Conservation (phyloP, 37 sponge, comb jelly and placozoan genomes). For the Chondrilla cf. caribensis region DNA sequence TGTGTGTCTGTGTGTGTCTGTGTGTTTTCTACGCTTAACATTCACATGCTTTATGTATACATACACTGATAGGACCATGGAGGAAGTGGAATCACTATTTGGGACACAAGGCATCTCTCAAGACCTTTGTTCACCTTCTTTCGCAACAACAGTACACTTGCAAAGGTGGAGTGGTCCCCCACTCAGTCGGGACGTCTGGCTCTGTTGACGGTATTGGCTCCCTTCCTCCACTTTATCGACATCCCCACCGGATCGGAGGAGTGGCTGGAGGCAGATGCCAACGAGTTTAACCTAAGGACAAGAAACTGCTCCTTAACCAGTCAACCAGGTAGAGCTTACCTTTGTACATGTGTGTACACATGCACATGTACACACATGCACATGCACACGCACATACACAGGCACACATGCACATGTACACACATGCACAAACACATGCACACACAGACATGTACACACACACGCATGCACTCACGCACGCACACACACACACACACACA, state of each 20-base stretch:
- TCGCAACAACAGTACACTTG: not conserved
- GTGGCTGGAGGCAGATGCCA: not conserved
- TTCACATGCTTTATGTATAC: not conserved
- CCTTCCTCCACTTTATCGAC: conserved; percentile 55
- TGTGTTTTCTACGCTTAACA: too few species aligned
- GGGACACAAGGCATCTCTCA: conserved; percentile 60
- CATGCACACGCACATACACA: too few species aligned
- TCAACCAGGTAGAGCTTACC: not conserved
- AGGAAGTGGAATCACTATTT: conserved; percentile 11
- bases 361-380: too few species aligned
- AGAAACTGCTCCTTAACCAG: not conserved
- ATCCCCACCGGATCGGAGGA: conserved; percentile 40
- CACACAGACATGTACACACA: too few species aligned
- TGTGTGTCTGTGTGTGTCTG: too few species aligned
- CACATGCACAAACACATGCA: too few species aligned
- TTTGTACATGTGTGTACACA: too few species aligned
- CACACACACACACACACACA: too few species aligned
- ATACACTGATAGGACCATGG: not conserved
- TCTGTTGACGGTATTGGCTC: conserved; percentile 40
- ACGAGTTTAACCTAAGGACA: not conserved
- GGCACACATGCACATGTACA: too few species aligned
- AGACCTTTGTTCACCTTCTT: conserved; percentile 49
- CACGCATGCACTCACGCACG: too few species aligned
- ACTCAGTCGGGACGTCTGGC: conserved; percentile 43
- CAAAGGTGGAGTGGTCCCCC: conserved; percentile 11